phyloP scores from a whole-genome alignment of 2,113 vertebrate genomes.

The Trochalopteron elliotii region DNA sequence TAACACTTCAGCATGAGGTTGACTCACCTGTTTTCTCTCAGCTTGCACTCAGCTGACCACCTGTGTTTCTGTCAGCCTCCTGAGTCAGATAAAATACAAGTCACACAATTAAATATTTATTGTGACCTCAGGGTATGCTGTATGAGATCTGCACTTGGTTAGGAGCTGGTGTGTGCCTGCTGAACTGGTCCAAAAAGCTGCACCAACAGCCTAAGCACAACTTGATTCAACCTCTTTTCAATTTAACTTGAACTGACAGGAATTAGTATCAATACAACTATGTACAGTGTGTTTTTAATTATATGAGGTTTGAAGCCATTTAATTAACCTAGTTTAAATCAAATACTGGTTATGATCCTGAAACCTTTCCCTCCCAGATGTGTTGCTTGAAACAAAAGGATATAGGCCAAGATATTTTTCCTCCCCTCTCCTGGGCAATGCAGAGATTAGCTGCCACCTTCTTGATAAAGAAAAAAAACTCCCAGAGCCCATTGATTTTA shows the following conservation, averaged over 20 bases:
- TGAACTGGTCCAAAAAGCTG: neutral
- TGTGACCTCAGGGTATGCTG: neutral
- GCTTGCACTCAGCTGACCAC: neutral
- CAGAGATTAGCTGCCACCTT: neutral
- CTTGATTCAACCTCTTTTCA: neutral
- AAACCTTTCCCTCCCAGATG: neutral
- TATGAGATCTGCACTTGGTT: neutral
- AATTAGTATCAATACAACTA: neutral
- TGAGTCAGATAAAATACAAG: conserved; percentile 21
- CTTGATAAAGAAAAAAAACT: neutral
- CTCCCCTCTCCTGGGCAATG: neutral
- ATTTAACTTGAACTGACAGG: neutral
- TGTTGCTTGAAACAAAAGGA: neutral
- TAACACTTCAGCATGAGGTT: neutral
- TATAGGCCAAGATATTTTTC: neutral
- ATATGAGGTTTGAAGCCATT: neutral
- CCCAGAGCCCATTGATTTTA: neutral
- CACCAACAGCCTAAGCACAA: neutral
- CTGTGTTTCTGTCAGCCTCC: neutral
- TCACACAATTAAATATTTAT: conserved; percentile 21
- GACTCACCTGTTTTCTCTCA: conserved; percentile 33
- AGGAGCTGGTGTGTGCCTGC: neutral
- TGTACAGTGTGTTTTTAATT: neutral
- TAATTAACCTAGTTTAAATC: neutral
- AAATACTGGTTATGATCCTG: neutral